Percentiles rank a stretch among this genome's conserved stretches.
phyloP scores from a whole-genome alignment of 2,888 invertebrate species.

The Tubulanus polymorphus region DNA sequence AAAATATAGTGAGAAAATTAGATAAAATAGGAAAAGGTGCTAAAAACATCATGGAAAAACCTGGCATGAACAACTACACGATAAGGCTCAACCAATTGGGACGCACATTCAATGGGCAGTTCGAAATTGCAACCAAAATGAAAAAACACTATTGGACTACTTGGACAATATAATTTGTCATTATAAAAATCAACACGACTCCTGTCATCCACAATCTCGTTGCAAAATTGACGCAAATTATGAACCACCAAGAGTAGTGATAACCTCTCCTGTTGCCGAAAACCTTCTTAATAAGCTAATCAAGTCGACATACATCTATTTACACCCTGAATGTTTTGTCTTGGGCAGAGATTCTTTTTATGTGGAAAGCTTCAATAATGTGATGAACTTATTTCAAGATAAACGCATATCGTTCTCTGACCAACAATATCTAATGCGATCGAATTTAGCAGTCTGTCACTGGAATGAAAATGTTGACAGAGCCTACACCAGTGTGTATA shows the following conservation, averaged over 20 bases:
- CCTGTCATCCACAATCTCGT: background rate
- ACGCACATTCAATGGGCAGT: background rate
- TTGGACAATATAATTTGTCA: background rate
- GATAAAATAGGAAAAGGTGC: background rate
- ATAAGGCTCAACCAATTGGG: background rate
- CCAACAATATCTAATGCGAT: background rate
- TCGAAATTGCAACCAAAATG: background rate
- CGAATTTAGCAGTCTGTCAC: background rate
- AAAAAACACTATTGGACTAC: background rate
- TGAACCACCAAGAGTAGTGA: background rate
- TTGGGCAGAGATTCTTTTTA: background rate
- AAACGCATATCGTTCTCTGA: background rate
- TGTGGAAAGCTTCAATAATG: constrained; percentile 1
- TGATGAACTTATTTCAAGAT: background rate
- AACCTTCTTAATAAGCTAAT: background rate
- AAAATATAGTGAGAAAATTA: background rate
- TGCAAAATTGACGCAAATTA: background rate
- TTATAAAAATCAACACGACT: background rate
- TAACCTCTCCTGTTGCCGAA: background rate
- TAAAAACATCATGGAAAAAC: background rate
- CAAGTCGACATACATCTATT: background rate
- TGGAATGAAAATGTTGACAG: background rate
- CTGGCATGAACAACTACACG: background rate
- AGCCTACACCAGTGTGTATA: background rate
- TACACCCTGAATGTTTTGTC: background rate